These are phyloP conservation scores for Acropora yongei DNA, from an alignment of 64 coral and sea anemone species.

Conservation along the genomic window DNA sequence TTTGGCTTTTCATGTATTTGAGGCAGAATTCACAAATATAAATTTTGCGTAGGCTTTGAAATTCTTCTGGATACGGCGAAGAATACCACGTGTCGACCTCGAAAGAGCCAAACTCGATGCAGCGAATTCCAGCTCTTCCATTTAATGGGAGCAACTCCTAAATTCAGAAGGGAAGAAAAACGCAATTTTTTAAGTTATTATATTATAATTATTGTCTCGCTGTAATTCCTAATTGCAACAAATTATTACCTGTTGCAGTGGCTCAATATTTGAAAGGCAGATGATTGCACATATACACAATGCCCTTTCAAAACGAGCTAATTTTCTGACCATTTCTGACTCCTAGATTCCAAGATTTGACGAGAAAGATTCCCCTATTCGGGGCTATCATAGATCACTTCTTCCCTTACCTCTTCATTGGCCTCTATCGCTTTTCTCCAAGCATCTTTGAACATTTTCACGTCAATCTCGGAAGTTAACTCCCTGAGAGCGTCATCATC, in stretches of 20 bases:
- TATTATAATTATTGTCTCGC: no score
- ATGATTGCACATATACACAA: no score
- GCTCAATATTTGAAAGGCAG: no score
- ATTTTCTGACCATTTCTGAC: no score
- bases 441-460: conserved; percentile 91
- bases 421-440: conserved; percentile 84
- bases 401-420: conserved; percentile 80
- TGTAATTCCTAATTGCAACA: no score
- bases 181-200: no score
- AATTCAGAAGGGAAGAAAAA: not conserved
- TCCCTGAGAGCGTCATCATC: conserved; percentile 80
- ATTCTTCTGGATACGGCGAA: conserved; percentile 95
- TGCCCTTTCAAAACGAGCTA: no score
- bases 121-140: conserved; percentile 58
- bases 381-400: no score
- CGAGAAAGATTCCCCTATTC: no score
- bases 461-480: conserved; percentile 81
- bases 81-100: conserved; percentile 98
- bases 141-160: conserved; percentile 58
- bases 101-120: conserved; percentile 87
- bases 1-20: conserved; percentile 96
- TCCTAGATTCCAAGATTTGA: no score
- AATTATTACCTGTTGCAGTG: no score
- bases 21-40: conserved; percentile 99
- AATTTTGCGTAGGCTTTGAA: conserved; percentile 85